Base-by-base conservation (phyloP, 2,888 invertebrate genomes). In the Tipula confusa region DNA sequence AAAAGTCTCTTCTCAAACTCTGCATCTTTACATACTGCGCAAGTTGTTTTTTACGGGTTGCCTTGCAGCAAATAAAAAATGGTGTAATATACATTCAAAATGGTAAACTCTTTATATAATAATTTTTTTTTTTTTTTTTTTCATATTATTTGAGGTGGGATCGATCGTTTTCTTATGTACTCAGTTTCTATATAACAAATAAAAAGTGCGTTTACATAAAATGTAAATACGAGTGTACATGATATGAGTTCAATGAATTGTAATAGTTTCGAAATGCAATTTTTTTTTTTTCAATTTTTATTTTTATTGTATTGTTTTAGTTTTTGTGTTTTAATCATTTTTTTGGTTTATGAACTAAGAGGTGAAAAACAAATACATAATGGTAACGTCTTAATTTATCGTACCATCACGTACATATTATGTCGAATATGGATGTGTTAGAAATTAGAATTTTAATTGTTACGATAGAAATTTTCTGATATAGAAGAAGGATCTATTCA, bases 171-270 rank as follows among this genome's bases (percentile, higher is more conserved):
- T 43, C 15, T n/a, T 43, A 2, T 43, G 38, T 38, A 38, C 13
- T 5, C 5, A 24, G 24, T 64, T 18, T 24, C 64, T 64, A 64
- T 64, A 64, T 64, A 64, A 64, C 24, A 64, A 64, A 64, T 64
- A 64, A 7, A 64, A 64, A 64, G 64, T 64, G 64, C 64, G 64
- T 64, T 64, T 64, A 64, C 64, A 64, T 24, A 64, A 64, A 64
- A 64, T 24, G 18, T 64, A 18, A 64, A 64, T 64, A 64, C 64
- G 64, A 24, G 64, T 64, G 64, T 24, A 43, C 43, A 6, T 43
- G n/a, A 24, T 24, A 11, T 24, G 64, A 64, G 64, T 64, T 64
- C 64, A 64, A 24, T 64, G 64, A 64, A 64, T 64, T 64, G 64
- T 64, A 24, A 24, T 18, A 64, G 24, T 64, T 64, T 64, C 64